phyloP scores from a whole-genome alignment of 2,113 vertebrate genomes.

The Colossoma macropomum region DNA sequence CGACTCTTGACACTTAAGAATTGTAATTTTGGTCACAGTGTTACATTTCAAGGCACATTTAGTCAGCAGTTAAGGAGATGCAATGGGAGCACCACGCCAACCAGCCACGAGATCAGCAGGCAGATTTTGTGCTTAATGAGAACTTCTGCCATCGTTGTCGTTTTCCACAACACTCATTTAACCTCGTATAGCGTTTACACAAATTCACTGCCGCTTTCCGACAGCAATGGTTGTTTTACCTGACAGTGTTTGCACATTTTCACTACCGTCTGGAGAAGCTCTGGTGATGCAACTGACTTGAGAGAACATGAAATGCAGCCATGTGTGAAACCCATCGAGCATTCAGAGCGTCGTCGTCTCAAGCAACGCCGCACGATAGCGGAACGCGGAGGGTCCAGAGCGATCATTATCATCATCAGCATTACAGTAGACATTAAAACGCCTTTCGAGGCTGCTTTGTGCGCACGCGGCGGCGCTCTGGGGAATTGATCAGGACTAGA shows the following conservation, averaged over 20 bases:
- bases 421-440: constrained; percentile 28
- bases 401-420: constrained; percentile 28
- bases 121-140: neutral
- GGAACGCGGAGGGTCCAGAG: neutral
- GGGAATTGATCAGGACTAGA: constrained; percentile 55
- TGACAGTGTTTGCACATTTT: neutral
- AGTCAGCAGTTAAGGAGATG: neutral
- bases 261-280: neutral
- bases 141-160: neutral
- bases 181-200: neutral
- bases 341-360: constrained; percentile 1
- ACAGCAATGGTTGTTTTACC: neutral
- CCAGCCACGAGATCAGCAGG: neutral
- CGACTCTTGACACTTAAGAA: neutral
- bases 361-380: neutral
- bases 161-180: neutral
- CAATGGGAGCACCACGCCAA: neutral
- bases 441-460: constrained; percentile 49
- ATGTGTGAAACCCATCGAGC: neutral
- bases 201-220: neutral
- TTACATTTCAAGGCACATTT: neutral
- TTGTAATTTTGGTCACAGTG: neutral
- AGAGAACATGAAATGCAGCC: neutral
- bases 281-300: constrained; percentile 8
- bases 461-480: constrained; percentile 36